Percentiles rank a stretch among this genome's conserved stretches.
Conservation (phyloP, 2,797 vertebrate genomes). For the Buphagus erythrorhynchus region DNA sequence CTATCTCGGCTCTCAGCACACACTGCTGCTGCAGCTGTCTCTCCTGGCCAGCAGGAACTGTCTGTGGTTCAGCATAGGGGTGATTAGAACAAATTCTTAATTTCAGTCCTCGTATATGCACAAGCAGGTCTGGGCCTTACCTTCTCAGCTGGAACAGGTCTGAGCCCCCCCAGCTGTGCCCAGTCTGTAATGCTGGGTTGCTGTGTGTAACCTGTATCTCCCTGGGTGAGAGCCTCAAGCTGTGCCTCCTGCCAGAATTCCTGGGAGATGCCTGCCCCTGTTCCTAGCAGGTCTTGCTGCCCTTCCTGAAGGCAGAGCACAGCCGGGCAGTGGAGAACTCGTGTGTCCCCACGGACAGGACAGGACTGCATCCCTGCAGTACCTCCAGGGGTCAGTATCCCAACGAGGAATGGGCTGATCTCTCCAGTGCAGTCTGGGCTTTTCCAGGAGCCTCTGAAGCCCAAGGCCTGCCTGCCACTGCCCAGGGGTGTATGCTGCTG, state of each 20-base stretch:
- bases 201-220: fast-evolving
- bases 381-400: neutral
- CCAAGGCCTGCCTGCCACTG: fast-evolving
- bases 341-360: neutral
- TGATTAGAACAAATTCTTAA: neutral
- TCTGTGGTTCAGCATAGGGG: neutral
- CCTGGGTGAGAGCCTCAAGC: neutral
- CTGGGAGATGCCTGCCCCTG: neutral
- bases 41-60: neutral
- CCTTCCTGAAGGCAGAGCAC: neutral
- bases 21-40: neutral
- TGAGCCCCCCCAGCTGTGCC: neutral
- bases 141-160: neutral
- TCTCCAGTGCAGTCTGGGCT: neutral
- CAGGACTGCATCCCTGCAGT: neutral
- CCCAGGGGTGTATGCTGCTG: neutral
- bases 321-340: fast-evolving
- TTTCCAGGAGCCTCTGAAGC: neutral
- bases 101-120: neutral
- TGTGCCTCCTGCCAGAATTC: neutral
- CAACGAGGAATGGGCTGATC: neutral
- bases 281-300: neutral
- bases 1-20: neutral
- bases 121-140: neutral
- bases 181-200: neutral